Evolutionary conservation across 2,888 invertebrate species (phyloP).

Genomic region (Exocentrus adspersus): DNA sequence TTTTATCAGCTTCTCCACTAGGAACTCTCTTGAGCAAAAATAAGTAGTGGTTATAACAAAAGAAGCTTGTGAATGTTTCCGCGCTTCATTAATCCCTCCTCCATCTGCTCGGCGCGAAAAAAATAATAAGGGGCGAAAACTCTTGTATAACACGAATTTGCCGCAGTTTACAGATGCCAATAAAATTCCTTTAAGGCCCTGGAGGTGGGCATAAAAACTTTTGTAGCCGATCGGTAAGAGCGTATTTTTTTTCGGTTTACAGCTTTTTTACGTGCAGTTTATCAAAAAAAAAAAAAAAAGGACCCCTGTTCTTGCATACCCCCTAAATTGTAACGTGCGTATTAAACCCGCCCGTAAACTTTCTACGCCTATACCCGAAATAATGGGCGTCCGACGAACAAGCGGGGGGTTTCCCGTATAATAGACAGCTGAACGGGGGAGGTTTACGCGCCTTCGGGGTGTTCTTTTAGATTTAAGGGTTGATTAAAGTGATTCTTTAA

Average conservation of each 20-base stretch:
- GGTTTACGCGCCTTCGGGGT: not conserved
- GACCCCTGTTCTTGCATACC: constrained; percentile 16
- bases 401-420: too few species aligned
- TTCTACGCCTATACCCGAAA: constrained; percentile 13
- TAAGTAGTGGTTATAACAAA: too few species aligned
- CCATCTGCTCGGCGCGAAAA: not conserved
- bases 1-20: too few species aligned
- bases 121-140: too few species aligned
- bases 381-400: not conserved
- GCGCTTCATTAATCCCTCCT: not conserved
- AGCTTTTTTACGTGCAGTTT: constrained; percentile 32
- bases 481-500: not conserved
- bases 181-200: constrained; percentile 8
- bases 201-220: constrained; percentile 14
- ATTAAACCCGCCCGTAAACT: constrained; percentile 24
- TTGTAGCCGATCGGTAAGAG: constrained; percentile 7
- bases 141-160: not conserved
- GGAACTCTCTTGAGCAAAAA: too few species aligned
- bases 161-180: not conserved
- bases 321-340: constrained; percentile 12
- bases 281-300: too few species aligned
- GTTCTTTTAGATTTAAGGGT: not conserved
- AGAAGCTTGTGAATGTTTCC: too few species aligned
- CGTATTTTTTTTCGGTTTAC: constrained; percentile 25
- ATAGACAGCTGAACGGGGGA: not conserved